phyloP scores from a whole-genome alignment of 2,888 invertebrate genomes.

The Lomographa bimaculata region DNA sequence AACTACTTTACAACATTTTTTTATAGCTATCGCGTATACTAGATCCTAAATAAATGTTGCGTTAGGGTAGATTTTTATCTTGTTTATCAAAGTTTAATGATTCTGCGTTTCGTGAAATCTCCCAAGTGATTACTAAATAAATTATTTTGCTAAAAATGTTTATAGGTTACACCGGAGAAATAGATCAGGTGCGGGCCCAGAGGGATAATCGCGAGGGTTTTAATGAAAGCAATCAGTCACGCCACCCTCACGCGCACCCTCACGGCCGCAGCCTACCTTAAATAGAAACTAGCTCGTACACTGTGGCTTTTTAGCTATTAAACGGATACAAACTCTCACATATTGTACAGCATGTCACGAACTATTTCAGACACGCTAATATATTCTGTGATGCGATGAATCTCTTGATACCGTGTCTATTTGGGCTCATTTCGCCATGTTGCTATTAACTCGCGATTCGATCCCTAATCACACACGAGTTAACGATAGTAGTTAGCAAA shows the following conservation, averaged over 20 bases:
- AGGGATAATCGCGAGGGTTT: conserved; percentile 48
- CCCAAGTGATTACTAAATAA: conserved; percentile 4
- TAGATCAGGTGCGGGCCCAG: conserved; percentile 45
- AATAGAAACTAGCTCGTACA: conserved; percentile 1
- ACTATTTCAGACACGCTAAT: background rate
- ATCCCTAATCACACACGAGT: no score
- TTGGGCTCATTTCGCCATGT: no score
- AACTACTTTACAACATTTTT: conserved; percentile 5
- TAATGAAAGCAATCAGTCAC: conserved; percentile 56
- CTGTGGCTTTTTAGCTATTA: conserved; percentile 1
- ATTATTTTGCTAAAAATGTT: conserved; percentile 20
- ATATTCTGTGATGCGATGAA: background rate
- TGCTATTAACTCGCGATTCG: no score
- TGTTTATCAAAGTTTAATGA: no score
- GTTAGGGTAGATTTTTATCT: no score
- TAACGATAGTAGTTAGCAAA: no score
- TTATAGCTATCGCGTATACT: no score
- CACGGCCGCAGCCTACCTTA: background rate
- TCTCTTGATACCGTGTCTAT: no score
- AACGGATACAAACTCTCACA: background rate
- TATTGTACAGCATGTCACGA: background rate
- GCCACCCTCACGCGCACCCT: conserved; percentile 29
- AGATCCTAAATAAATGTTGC: no score
- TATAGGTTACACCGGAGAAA: conserved; percentile 30
- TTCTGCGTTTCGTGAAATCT: background rate